Base-by-base conservation (phyloP, 2,888 invertebrate species). In the Candidula unifasciata region DNA sequence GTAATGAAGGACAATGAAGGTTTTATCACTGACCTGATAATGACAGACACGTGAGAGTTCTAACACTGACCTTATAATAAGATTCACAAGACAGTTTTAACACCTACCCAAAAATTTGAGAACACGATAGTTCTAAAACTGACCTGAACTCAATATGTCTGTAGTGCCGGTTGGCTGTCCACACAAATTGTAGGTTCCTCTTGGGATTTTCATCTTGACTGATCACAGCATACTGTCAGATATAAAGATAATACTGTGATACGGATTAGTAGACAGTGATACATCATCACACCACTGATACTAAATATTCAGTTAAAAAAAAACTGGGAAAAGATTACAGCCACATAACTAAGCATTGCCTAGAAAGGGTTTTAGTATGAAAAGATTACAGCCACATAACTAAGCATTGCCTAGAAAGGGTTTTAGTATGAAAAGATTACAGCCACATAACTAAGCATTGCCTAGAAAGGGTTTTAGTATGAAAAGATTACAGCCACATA, bases 71-170 rank as follows among this genome's bases (percentile, higher is more conserved):
- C 57, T 54, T 54, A 13, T 18, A 54, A 13, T 16, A 8, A 54
- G 57, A 8, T 54, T 10, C 13, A 13, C 10, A 54, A 54, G 10
- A 18, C 57, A 13, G 57, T 10, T 10, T 54, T 16, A 13, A 54
- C 18, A 18, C 57, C 57, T 16, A 8, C 10, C 57, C 18, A 54
- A 13, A 54, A 54, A 54, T 54, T 54, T 16, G 18, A 54, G 18
- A 68, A 16, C 16, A 13, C 8, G n/a, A n/a, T n/a, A 33, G 27
- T 21, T 33, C 13, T n/a, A 73, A 2, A 66, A 76, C 68, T 77
- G 54, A 91, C 91, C 90, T 90, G 86, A 92, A 92, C 84, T 90
- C 89, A 13, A 92, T 80, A 87, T 91, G 90, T 16, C 91, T 91
- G 69, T 89, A 83, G 27, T 78, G 84, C 10, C 83, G 84, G 16